Conservation (phyloP, 2,888 invertebrate genomes). For the Neelides folsomi region DNA sequence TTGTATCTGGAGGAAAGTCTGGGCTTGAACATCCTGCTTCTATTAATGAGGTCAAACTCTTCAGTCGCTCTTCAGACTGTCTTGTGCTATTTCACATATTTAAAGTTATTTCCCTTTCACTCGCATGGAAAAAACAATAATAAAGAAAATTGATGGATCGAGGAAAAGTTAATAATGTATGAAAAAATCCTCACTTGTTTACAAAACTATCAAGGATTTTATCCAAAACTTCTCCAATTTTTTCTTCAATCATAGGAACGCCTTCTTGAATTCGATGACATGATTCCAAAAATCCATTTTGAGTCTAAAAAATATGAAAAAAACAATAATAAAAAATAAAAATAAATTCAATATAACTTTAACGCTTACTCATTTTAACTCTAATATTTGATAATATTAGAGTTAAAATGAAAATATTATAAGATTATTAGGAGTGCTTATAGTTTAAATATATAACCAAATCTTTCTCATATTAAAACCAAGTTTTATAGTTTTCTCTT, state of each 20-base stretch:
- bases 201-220: constrained; percentile 50
- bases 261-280: constrained; percentile 53
- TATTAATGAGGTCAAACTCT: no score
- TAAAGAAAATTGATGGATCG: background rate
- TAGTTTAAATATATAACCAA: no score
- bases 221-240: constrained; percentile 50
- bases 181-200: constrained; percentile 44
- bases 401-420: no score
- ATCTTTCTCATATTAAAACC: no score
- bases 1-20: background rate
- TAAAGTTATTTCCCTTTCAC: background rate
- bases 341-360: no score
- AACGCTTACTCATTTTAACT: no score
- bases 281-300: constrained; percentile 52
- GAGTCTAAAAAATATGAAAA: constrained; percentile 39
- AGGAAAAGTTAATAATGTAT: constrained; percentile 2
- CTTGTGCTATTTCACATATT: no score
- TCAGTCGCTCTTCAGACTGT: no score
- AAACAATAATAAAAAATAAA: constrained; percentile 44
- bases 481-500: no score
- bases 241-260: constrained; percentile 47
- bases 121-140: background rate
- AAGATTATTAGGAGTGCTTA: no score
- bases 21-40: constrained; percentile 1
- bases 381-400: no score